These are phyloP conservation scores for Mesembrinibis cayennensis DNA, from an alignment of 2,113 vertebrate genomes.

Conservation along the genomic window DNA sequence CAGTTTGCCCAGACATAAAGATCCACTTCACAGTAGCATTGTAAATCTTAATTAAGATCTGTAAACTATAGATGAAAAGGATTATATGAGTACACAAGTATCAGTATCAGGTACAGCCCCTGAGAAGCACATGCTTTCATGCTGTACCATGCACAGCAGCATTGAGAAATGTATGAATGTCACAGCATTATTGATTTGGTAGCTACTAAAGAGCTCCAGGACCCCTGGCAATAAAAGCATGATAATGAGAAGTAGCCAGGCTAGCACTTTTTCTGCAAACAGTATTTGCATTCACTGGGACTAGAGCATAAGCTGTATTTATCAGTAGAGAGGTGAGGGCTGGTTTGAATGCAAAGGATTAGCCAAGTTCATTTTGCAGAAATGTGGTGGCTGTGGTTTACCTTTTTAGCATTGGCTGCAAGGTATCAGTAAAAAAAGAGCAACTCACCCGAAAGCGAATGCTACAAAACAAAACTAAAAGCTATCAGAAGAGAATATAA, in stretches of 20 bases:
- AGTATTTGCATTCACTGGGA: conserved; percentile 25
- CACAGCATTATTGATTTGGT: conserved; percentile 51
- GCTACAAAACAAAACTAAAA: background rate
- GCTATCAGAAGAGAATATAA: background rate
- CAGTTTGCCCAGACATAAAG: background rate
- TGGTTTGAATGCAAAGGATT: conserved; percentile 17
- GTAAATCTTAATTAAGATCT: conserved; percentile 53
- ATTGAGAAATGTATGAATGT: conserved; percentile 32
- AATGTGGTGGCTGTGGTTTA: background rate
- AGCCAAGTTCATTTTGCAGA: background rate
- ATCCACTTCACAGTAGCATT: background rate
- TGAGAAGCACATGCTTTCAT: background rate
- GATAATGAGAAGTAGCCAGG: conserved; percentile 41
- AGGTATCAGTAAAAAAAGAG: background rate
- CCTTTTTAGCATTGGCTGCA: background rate
- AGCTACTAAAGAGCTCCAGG: conserved; percentile 27
- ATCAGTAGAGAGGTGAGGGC: background rate
- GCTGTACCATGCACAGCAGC: background rate
- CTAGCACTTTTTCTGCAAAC: conserved; percentile 35
- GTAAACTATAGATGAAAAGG: conserved; percentile 22
- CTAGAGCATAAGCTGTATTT: background rate
- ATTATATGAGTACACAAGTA: background rate
- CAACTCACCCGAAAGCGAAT: background rate
- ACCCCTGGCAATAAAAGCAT: conserved; percentile 40
- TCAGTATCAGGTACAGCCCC: background rate